Evolutionary conservation across 2,797 vertebrate genomes (phyloP).

Genomic region (Schizothorax lantsangensis): DNA sequence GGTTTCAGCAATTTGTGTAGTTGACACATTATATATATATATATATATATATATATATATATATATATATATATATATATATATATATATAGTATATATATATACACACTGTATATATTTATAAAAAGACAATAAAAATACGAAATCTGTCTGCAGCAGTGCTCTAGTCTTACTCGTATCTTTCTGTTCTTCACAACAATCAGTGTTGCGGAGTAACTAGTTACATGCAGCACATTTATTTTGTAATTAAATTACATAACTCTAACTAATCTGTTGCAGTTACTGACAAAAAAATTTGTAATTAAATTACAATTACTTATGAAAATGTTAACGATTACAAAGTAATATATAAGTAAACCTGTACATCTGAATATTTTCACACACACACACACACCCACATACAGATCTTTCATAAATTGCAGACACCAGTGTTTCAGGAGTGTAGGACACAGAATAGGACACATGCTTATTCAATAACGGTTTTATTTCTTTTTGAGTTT

Average conservation of each 20-base stretch:
- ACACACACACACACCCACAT: neutral
- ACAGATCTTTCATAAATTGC: neutral
- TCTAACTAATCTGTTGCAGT: neutral
- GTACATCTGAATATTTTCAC: neutral
- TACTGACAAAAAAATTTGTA: neutral
- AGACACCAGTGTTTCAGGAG: neutral
- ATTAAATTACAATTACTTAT: neutral
- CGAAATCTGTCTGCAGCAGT: neutral
- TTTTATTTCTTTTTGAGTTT: neutral
- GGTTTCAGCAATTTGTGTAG: neutral
- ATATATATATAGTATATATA: too few relatives aligned
- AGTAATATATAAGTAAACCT: neutral
- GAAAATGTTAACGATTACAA: neutral
- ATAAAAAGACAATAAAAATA: too few relatives aligned
- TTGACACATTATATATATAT: neutral
- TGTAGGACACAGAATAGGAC: neutral
- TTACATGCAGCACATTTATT: too few relatives aligned
- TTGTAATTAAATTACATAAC: neutral
- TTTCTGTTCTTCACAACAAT: neutral
- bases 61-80: too few relatives aligned
- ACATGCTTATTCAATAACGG: neutral
- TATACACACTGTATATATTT: neutral
- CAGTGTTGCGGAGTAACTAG: neutral
- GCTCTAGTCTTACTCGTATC: neutral
- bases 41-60: too few relatives aligned